Conservation (phyloP, 2,797 vertebrate species). For the Dipus sagitta region DNA sequence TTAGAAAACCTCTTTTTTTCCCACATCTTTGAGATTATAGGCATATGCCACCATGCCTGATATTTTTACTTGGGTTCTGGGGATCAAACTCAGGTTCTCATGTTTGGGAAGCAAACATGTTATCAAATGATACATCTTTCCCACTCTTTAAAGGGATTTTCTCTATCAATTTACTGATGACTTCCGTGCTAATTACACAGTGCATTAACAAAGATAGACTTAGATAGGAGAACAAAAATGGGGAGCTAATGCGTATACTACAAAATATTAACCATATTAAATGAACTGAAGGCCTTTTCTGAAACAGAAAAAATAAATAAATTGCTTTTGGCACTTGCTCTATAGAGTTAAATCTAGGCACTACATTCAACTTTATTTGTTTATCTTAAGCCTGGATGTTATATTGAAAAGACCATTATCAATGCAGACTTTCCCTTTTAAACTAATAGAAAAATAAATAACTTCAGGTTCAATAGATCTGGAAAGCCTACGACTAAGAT, state of each 20-base stretch:
- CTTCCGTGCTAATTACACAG: neutral
- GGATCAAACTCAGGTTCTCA: no score
- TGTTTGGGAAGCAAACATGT: no score
- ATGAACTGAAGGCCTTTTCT: neutral
- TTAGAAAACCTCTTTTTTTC: no score
- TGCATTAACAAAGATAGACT: neutral
- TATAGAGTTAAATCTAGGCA: neutral
- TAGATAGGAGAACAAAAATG: neutral
- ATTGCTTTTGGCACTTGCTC: neutral
- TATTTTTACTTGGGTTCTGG: no score
- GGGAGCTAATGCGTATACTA: neutral
- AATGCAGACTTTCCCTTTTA: conserved; percentile 59
- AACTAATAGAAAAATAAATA: conserved; percentile 68
- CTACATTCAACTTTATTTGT: neutral
- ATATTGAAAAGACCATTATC: conserved; percentile 41
- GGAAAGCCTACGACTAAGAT: conserved; percentile 58
- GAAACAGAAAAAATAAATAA: neutral
- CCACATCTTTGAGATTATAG: no score
- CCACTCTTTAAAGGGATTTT: neutral
- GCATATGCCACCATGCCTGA: no score
- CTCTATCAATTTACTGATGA: neutral
- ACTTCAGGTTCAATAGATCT: conserved; percentile 70
- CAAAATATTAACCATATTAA: conserved; percentile 17
- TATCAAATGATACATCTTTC: no score
- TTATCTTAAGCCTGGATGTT: neutral